These are phyloP conservation scores for Sebastes glaucus DNA, from an alignment of 2,797 vertebrate species.

Conservation along the genomic window DNA sequence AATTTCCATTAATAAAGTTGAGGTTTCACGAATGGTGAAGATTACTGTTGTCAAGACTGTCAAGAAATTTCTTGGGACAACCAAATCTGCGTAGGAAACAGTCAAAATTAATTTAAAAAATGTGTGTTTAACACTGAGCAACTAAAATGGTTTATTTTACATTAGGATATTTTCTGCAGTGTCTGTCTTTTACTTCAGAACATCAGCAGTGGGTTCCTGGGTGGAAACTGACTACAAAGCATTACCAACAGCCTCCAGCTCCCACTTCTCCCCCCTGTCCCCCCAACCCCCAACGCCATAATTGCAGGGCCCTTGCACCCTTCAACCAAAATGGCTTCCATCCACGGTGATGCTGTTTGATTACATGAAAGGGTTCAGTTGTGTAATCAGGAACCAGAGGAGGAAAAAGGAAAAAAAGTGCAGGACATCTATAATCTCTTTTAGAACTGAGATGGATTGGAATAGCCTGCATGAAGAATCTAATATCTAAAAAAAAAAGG, in stretches of 20 bases:
- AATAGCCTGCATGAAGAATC: neutral
- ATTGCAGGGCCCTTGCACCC: conserved; percentile 52
- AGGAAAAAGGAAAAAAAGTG: neutral
- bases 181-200: conserved; percentile 5
- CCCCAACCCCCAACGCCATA: conserved; percentile 48
- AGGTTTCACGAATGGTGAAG: neutral
- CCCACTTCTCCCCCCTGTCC: neutral
- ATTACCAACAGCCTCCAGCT: conserved; percentile 42
- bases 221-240: conserved; percentile 58
- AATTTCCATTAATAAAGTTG: neutral
- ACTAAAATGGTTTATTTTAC: neutral
- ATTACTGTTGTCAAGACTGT: neutral
- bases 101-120: neutral
- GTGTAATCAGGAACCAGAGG: conserved; percentile 3
- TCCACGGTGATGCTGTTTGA: conserved; percentile 44
- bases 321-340: conserved; percentile 61
- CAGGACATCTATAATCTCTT: neutral
- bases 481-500: neutral
- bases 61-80: neutral
- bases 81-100: neutral
- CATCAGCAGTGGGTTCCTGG: neutral
- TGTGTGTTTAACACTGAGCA: neutral
- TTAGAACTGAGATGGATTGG: neutral
- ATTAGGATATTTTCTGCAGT: neutral
- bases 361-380: conserved; percentile 26